Evolutionary conservation across 2,797 vertebrate species (phyloP), one percentile per base, ranked within the genome.

Genomic region (Lacerta viridis): DNA sequence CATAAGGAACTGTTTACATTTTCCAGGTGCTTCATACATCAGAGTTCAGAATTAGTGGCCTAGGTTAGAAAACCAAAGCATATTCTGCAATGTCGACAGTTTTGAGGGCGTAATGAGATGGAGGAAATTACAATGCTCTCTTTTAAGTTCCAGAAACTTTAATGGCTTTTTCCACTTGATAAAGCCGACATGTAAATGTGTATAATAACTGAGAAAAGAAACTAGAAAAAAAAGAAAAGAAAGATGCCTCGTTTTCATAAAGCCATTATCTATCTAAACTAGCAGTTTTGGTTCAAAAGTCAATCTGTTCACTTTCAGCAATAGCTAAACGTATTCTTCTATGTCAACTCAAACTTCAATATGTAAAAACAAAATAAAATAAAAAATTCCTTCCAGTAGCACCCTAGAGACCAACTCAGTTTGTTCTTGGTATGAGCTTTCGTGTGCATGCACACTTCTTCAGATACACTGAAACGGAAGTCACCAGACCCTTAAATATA

Each of bases 121-220:
- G 92, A 91, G 91, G 68, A 29, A 83, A 84, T 93, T 92, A 50
- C 1, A 72, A 64, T 43, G 39, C 4, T 43, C 39, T 87, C 59
- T 50, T 93, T 81, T 89, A 90, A 91, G 88, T 77, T 76, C 9
- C 85, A 50, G 94, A 91, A 80, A 9, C 86, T 91, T 83, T 91
- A 91, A 89, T 89, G 87, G 18, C 33, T 94, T 93, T 95, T 94
- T 93, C 86, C 91, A 43, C 88, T 89, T 87, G 83, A 90, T 91
- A 71, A 88, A 68, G 85, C 89, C 23, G 61, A 92, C 87, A 88
- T 78, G 69, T 27, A 71, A 88, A 39, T 46, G 7, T 72, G 74
- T 81, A 87, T 18, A 81, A 86, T 92, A 87, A 87, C 25, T 39
- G 84, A 91, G 68, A 92, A 68, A 20, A 36, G 18, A 61, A n/a